Conservation (phyloP, 92 coral and sea anemone species). For the Siderastrea siderea region DNA sequence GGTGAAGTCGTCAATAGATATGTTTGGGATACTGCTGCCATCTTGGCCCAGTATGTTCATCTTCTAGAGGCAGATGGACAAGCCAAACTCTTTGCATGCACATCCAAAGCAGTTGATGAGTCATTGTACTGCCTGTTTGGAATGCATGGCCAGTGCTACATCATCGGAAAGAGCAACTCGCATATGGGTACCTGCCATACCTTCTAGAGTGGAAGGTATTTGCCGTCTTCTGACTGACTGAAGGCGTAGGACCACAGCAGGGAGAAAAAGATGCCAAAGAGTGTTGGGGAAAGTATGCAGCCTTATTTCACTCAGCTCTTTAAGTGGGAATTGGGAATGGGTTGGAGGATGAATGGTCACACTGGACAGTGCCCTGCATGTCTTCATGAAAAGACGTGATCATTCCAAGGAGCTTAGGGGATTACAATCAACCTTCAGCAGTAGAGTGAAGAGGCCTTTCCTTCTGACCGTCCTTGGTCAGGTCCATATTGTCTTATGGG, state of each 20-base stretch:
- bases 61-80: conserved; percentile 52
- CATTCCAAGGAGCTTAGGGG: conserved; percentile 35
- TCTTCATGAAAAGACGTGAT: conserved; percentile 48
- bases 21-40: conserved; percentile 3
- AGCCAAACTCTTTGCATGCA: conserved; percentile 56
- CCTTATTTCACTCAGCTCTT: conserved; percentile 45
- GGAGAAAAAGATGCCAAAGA: conserved; percentile 52
- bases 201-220: neutral
- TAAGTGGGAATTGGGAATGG: neutral
- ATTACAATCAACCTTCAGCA: conserved; percentile 45
- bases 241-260: conserved; percentile 40
- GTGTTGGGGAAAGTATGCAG: conserved; percentile 69
- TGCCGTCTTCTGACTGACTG: conserved; percentile 8
- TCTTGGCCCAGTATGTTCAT: conserved; percentile 33
- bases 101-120: conserved; percentile 5
- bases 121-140: neutral
- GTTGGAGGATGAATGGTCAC: conserved; percentile 16
- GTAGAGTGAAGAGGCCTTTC: conserved; percentile 33
- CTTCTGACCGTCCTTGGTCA: conserved; percentile 60
- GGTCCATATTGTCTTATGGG: conserved; percentile 38
- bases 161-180: conserved; percentile 1
- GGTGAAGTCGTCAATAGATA: conserved; percentile 2
- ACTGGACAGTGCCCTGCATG: conserved; percentile 18
- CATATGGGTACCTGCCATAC: neutral
- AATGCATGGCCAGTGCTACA: neutral